A percentile compares a stretch with the other conserved stretches of the same genome.
These are phyloP conservation scores for Octonoba sinensis DNA, from an alignment of 2,888 invertebrate genomes.

Conservation along the genomic window DNA sequence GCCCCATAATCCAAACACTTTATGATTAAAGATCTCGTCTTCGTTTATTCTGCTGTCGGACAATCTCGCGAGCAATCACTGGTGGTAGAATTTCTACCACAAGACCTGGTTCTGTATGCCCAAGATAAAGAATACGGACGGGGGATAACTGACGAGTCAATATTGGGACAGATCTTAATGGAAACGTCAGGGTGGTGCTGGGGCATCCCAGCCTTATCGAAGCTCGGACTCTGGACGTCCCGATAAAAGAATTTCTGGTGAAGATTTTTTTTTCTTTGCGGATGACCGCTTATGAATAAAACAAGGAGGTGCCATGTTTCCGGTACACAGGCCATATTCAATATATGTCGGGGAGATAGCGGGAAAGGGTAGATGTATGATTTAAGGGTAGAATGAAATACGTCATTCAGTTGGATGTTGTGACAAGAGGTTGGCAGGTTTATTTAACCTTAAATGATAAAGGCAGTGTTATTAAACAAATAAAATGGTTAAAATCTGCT, in stretches of 20 bases:
- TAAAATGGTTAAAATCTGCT: too few species aligned
- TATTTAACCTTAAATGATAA: too few species aligned
- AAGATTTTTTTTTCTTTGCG: constrained; percentile 23
- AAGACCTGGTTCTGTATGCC: constrained; percentile 9
- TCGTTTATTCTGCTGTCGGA: too few species aligned
- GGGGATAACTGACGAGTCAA: constrained; percentile 50
- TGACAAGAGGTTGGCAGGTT: too few species aligned
- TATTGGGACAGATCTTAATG: constrained; percentile 49
- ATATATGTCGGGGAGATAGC: too few species aligned
- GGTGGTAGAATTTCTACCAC: constrained; percentile 13
- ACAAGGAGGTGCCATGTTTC: constrained; percentile 48
- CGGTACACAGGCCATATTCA: not conserved
- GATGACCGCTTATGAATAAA: constrained; percentile 47
- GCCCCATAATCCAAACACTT: too few species aligned
- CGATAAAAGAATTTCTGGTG: constrained; percentile 42
- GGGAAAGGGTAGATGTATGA: too few species aligned
- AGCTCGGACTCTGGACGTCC: constrained; percentile 17
- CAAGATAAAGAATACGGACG: constrained; percentile 29
- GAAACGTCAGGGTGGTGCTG: constrained; percentile 38
- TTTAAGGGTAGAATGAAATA: too few species aligned
- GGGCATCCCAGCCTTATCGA: constrained; percentile 40
- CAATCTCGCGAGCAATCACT: constrained; percentile 20
- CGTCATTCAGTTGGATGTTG: too few species aligned
- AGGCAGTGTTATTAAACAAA: too few species aligned
- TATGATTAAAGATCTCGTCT: too few species aligned